Evolutionary conservation across 2,113 vertebrate species (phyloP).

Genomic region (Stictonetta naevosa): DNA sequence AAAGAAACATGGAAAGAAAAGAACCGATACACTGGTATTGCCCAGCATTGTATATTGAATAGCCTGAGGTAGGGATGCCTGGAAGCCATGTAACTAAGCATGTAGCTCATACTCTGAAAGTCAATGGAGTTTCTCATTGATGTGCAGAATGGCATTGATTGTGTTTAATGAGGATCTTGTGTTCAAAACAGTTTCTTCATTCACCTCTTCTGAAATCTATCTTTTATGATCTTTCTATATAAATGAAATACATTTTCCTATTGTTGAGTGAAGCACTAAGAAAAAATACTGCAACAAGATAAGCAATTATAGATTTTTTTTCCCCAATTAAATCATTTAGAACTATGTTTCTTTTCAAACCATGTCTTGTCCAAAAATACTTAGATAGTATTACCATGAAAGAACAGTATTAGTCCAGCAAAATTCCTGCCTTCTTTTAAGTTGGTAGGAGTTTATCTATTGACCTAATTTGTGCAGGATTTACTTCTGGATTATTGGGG

Average conservation of each 20-base stretch:
- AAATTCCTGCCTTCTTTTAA: not conserved
- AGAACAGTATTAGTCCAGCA: not conserved
- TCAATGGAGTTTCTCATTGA: not conserved
- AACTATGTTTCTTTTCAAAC: not conserved
- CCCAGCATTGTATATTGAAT: not conserved
- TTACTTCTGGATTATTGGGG: not conserved
- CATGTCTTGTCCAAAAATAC: not conserved
- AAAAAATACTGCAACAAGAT: not conserved
- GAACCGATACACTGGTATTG: not conserved
- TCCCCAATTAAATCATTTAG: not conserved
- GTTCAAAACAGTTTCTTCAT: not conserved
- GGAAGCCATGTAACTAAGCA: not conserved
- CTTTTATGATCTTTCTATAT: not conserved
- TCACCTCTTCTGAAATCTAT: not conserved
- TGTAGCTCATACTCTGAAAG: not conserved
- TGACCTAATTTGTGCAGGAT: conserved; percentile 8
- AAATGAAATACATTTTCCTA: not conserved
- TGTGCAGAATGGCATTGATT: not conserved
- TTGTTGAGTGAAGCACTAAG: not conserved
- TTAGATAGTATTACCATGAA: not conserved
- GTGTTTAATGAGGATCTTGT: not conserved
- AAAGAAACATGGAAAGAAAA: not conserved
- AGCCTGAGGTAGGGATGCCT: not conserved
- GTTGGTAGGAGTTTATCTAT: not conserved
- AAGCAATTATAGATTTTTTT: not conserved